Evolutionary conservation across 2,888 invertebrate genomes (phyloP).

Genomic region (Nemotelus nigrinus): DNA sequence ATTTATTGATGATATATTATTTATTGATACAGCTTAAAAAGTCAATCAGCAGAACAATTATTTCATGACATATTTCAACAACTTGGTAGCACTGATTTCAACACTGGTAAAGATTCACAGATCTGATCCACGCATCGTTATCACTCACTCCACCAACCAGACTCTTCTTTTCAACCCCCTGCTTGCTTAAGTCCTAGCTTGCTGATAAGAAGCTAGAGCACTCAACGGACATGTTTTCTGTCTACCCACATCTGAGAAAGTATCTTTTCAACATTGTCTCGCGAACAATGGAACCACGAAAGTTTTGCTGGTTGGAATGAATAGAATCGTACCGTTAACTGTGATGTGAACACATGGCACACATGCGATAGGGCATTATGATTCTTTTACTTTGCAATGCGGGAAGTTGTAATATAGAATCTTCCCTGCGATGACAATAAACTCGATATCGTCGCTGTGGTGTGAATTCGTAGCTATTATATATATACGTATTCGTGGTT

Average conservation of each 20-base stretch:
- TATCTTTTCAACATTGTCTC: conserved; percentile 9
- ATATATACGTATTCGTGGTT: no score
- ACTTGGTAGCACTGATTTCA: no score
- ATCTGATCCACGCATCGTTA: no score
- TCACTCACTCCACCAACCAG: no score
- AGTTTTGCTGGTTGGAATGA: not conserved
- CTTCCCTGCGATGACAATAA: not conserved
- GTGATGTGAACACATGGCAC: not conserved
- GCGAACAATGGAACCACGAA: not conserved
- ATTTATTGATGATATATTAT: no score
- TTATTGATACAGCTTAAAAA: no score
- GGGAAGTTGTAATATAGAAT: not conserved
- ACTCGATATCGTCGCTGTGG: not conserved
- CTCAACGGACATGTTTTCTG: conserved; percentile 15
- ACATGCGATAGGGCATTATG: not conserved
- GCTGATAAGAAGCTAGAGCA: conserved; percentile 31
- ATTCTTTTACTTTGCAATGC: not conserved
- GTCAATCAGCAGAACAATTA: no score
- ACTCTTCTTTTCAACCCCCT: no score
- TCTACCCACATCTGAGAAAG: not conserved
- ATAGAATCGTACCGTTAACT: not conserved
- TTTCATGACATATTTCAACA: no score
- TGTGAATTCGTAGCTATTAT: not conserved
- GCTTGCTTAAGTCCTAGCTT: no score
- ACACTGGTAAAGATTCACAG: no score